Evolutionary conservation across 2,888 invertebrate species (phyloP).

Genomic region (Phymatocera aterrima): DNA sequence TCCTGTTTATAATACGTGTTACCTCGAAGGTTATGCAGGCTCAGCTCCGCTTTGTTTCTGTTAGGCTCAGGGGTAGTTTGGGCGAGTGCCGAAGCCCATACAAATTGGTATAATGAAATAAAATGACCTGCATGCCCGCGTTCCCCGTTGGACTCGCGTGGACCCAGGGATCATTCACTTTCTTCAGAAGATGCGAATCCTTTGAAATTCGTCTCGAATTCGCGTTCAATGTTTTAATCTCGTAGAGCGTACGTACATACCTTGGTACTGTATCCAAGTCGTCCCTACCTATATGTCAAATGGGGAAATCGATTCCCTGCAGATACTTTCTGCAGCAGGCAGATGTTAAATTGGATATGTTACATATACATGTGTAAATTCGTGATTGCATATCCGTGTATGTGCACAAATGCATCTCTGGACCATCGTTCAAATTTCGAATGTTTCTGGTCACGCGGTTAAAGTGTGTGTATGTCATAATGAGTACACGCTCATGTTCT

Average conservation of each 20-base stretch:
- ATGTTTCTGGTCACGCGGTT: not conserved
- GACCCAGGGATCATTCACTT: slow-evolving; percentile 25
- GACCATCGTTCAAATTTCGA: not conserved
- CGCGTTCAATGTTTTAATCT: slow-evolving; percentile 38
- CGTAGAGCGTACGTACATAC: too few species aligned
- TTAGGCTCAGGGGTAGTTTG: slow-evolving; percentile 17
- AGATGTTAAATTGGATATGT: slow-evolving; percentile 34
- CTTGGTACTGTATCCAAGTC: not conserved
- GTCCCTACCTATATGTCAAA: not conserved
- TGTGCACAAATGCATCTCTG: not conserved
- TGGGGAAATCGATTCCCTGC: slow-evolving; percentile 33
- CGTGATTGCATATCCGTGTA: not conserved
- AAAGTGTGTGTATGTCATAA: not conserved
- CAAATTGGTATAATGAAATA: slow-evolving; percentile 33
- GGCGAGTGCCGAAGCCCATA: slow-evolving; percentile 9
- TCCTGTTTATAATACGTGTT: not conserved
- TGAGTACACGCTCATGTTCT: not conserved
- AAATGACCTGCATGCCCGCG: slow-evolving; percentile 17
- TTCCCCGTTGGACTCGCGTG: not conserved
- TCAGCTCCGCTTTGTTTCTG: slow-evolving; percentile 1
- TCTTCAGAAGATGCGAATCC: slow-evolving; percentile 16
- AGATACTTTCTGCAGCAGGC: slow-evolving; percentile 27
- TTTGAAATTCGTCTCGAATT: slow-evolving; percentile 22
- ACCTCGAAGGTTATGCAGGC: not conserved
- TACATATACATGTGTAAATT: not conserved